Evolutionary conservation across 2,888 invertebrate species (phyloP), one percentile per base, ranked within the genome.

Genomic region (Catotricha subobsoleta): DNA sequence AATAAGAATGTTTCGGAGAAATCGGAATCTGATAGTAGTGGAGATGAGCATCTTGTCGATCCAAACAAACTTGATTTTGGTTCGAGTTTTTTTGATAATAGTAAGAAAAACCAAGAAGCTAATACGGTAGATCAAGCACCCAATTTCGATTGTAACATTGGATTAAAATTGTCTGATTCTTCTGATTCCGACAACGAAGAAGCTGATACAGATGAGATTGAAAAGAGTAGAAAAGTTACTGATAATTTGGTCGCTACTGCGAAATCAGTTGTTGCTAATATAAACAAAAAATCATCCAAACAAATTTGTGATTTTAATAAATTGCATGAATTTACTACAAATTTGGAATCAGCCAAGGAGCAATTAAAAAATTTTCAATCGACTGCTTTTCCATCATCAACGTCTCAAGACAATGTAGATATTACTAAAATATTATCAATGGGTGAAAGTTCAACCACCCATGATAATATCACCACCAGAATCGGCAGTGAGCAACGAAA

Each of bases 401-500:
- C 54, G 25, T 52, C 53, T 10, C 8, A 15, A 12, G 30, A 56
- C 63, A 42, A 55, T 58, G 23, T 65, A 44, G 68, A 77, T 64
- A 71, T 80, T 15, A 67, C 67, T 39, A 69, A 75, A 52, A 57
- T 81, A 43, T 60, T 81, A 46, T 74, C 76, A 44, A 63, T 72
- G 51, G 79, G 79, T 43, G 80, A 80, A 62, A 62, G 67, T 39
- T 57, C 60, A 40, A 50, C 53, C 48, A 46, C 48, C 49, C 42
- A 36, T 43, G 15, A 39, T 28, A 46, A 47, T 53, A 52, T 40
- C 60, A 48, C 40, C 30, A 46, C 16, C 44, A 47, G 41, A 44
- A n/a, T n/a, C n/a, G n/a, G n/a, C n/a, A n/a, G n/a, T n/a, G n/a
- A n/a, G n/a, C n/a, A n/a, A n/a, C n/a, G n/a, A n/a, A n/a, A n/a